Percentiles rank a stretch among this genome's conserved stretches.
phyloP scores from a whole-genome alignment of 2,888 invertebrate genomes.

The Zelleria hepariella region DNA sequence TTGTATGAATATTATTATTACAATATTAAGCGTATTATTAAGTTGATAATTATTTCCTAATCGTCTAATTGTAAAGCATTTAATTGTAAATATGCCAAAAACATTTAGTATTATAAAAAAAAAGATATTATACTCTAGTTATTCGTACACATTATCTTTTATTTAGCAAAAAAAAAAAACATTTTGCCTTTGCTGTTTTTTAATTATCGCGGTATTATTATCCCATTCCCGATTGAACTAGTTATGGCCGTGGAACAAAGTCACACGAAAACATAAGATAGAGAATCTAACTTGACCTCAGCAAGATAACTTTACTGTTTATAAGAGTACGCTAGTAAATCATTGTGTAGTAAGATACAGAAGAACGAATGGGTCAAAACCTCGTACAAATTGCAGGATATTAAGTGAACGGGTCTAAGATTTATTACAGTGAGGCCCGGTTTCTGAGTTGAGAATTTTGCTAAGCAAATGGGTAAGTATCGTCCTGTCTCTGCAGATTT shows the following conservation, averaged over 20 bases:
- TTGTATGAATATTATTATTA: not conserved
- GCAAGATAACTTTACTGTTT: not conserved
- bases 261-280: not conserved
- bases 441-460: no score
- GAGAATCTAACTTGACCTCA: not conserved
- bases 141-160: not conserved
- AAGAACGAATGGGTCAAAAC: no score
- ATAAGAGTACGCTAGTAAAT: not conserved
- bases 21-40: not conserved
- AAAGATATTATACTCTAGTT: not conserved
- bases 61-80: constrained; percentile 2
- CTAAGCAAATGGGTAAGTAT: no score
- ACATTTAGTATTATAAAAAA: not conserved
- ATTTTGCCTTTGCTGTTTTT: no score
- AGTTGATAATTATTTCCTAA: not conserved
- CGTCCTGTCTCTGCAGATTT: no score
- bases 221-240: no score
- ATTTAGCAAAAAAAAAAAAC: not conserved
- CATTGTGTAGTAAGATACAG: no score
- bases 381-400: no score
- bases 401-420: no score
- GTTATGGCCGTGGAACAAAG: not conserved
- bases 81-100: constrained; percentile 8
- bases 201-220: no score
- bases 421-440: no score